Evolutionary conservation across 2,797 vertebrate genomes (phyloP).

Genomic region (Myotis findleyi): DNA sequence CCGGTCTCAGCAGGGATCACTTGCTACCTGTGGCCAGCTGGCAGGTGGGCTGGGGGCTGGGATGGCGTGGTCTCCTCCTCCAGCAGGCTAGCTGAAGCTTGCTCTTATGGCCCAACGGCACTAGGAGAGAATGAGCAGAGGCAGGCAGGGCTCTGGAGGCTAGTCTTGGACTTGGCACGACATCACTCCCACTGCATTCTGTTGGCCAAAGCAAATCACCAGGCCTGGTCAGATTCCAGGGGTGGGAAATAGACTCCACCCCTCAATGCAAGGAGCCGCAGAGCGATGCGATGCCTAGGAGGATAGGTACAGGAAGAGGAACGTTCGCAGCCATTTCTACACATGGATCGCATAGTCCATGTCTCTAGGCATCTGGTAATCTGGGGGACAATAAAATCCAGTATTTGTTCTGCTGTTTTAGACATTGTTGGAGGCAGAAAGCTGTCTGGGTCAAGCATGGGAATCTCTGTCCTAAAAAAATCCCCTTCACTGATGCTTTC

Average conservation of each 20-base stretch:
- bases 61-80: not conserved
- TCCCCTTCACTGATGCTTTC: constrained; percentile 2
- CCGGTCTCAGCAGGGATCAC: not conserved
- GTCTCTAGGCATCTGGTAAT: constrained; percentile 48
- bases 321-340: not conserved
- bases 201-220: not conserved
- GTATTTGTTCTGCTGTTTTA: constrained; percentile 46
- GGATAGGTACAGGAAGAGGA: not conserved
- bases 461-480: not conserved
- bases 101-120: not conserved
- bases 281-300: not conserved
- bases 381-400: constrained; percentile 52
- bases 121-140: not conserved
- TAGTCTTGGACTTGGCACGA: not conserved
- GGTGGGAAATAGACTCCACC: not conserved
- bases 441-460: constrained; percentile 5
- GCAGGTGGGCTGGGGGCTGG: not conserved
- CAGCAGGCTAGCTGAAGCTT: not conserved
- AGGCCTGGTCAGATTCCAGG: not conserved
- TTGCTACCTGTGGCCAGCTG: not conserved
- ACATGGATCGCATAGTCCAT: not conserved
- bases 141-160: not conserved
- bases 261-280: not conserved
- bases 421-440: constrained; percentile 55
- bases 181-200: not conserved